Evolutionary conservation across 2,888 invertebrate genomes (phyloP).

Genomic region (Cosmia trapezina): DNA sequence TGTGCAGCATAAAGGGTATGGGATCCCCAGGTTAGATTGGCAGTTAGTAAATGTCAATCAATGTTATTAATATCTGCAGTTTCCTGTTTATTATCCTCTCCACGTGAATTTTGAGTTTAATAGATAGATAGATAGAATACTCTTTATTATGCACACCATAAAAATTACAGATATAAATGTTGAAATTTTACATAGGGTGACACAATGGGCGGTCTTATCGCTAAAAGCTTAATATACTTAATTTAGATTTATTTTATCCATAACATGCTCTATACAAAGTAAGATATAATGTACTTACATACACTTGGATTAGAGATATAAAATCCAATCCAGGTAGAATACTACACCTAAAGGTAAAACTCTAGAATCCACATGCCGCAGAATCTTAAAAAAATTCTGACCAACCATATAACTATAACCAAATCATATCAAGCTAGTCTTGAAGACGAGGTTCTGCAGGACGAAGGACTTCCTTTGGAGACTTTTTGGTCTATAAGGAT

Average conservation of each 20-base stretch:
- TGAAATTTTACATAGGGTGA: no score
- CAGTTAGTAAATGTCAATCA: constrained; percentile 41
- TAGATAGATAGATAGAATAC: no score
- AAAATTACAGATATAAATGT: no score
- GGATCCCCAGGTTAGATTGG: constrained; percentile 10
- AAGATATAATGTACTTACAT: background rate
- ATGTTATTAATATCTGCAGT: constrained; percentile 12
- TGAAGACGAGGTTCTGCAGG: background rate
- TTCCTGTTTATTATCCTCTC: constrained; percentile 28
- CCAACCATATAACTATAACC: no score
- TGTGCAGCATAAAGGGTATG: constrained; percentile 24
- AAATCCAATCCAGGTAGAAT: background rate
- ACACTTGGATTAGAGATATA: background rate
- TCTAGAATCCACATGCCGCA: background rate
- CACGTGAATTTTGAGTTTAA: background rate
- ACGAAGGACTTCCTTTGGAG: background rate
- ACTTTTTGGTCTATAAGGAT: background rate
- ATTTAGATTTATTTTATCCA: background rate
- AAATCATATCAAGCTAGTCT: background rate
- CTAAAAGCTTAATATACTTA: no score
- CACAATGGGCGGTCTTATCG: no score
- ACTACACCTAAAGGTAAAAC: background rate
- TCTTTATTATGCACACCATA: no score
- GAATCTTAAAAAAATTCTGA: background rate
- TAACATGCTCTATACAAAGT: background rate